Evolutionary conservation across 2,888 invertebrate species (phyloP), one percentile per base, ranked within the genome.

Genomic region (Ornithoptera priamus): DNA sequence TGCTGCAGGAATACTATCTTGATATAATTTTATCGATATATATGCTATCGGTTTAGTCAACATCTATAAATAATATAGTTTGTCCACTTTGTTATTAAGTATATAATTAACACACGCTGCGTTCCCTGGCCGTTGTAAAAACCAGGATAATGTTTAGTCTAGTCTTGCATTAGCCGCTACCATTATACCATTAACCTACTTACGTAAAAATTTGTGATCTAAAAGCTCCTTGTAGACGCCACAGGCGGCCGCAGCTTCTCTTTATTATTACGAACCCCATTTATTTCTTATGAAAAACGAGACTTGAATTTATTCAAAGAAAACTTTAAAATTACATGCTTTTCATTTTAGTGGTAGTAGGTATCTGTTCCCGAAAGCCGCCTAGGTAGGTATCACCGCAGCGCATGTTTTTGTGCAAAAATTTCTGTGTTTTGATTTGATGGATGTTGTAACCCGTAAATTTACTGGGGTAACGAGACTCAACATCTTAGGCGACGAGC

Each of bases 221-320:
- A 66, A 69, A 66, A 66, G 58, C 65, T 53, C 62, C 62, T 17
- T 50, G 69, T 65, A 62, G 20, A 66, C 56, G 46, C 68, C 4
- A 58, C 69, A 57, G 69, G 69, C 46, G 62, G 62, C 56, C 57
- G 46, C 64, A 56, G 60, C n/a, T 22, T 36, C 42, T 39, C n/a
- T 22, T 30, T 68, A 58, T 68, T 56, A 69, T 30, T 61, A 60
- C 60, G 39, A 6, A 36, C 15, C 64, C 68, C 68, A 68, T 6
- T 58, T 63, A 60, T 60, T 60, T 60, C 15, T 18, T 36, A 58
- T 22, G 57, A 58, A 58, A 58, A 58, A 18, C 57, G 22, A 22
- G 57, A 58, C 57, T 58, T 22, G 12, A 58, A 22, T 58, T 12
- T 46, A 17, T 12, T 46, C 2, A 15, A 46, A 15, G 15, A 46